Evolutionary conservation across 2,888 invertebrate genomes (phyloP), one percentile per base, ranked within the genome.

Genomic region (Drosophila lacicola): DNA sequence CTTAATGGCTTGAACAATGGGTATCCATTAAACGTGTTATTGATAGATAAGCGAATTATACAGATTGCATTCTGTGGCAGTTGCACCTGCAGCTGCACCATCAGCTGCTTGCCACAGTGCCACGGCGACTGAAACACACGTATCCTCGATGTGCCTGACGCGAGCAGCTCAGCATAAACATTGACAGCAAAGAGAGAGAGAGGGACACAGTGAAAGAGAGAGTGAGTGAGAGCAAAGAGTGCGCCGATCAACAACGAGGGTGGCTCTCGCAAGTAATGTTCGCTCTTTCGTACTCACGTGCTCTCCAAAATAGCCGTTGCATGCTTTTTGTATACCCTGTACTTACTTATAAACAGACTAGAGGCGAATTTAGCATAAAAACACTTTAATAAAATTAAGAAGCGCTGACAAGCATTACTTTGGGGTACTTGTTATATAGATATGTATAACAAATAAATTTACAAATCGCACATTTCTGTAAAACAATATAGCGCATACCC

Each of bases 261-360:
- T 69, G 78, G 64, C 75, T 78, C 74, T 68, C 39, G 25, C 53
- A 25, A 73, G 56, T 57, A 60, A 61, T 46, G 39, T 41, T n/a
- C 64, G 36, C 74, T 75, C 74, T 53, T 63, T 33, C 33, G 34
- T 54, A 41, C 63, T 75, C 78, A 78, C 78, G 75, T 78, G 75
- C 78, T 72, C 75, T 75, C 64, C 14, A 36, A 37, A 50, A 60
- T 21, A 60, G 53, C 36, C 19, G 53, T 39, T 65, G 71, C 60
- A 25, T 54, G 44, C 21, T 39, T 25, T 37, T 29, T 2, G 21
- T 9, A 64, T 51, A 75, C 75, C 69, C 71, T 63, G 29, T 61
- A 56, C 33, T 58, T 42, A 44, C 51, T 44, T 25, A 14, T 4
- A 47, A 11, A 0, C 3, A 1, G 13, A 29, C 42, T 36, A 6